Evolutionary conservation across 1,140 invertebrate genomes (phyloP).

Genomic region (Zaprionus davidi): DNA sequence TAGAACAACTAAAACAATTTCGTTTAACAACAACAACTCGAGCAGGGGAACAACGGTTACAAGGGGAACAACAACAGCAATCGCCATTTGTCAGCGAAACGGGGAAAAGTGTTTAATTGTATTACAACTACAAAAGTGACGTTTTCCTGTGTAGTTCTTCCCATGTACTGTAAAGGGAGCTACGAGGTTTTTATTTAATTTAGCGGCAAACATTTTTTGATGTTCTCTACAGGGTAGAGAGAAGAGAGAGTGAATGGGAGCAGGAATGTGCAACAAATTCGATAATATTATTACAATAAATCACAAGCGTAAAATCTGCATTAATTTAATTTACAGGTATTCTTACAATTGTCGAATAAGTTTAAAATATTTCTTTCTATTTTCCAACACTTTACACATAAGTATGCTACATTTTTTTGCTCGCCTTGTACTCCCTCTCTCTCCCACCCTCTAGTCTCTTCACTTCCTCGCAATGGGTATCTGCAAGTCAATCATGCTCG

Average conservation of each 20-base stretch:
- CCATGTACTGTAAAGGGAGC: not conserved
- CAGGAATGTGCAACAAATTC: too few relatives aligned
- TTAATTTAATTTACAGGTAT: not conserved
- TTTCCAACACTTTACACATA: not conserved
- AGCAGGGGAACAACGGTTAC: constrained; percentile 7
- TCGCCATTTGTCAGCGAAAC: constrained; percentile 38
- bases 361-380: not conserved
- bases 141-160: constrained; percentile 6
- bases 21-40: constrained; percentile 26
- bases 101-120: constrained; percentile 53
- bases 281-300: too few relatives aligned
- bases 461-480: constrained; percentile 1
- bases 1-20: constrained; percentile 52
- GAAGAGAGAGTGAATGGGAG: too few relatives aligned
- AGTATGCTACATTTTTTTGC: not conserved
- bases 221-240: not conserved
- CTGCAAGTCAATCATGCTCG: not conserved
- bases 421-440: too few relatives aligned
- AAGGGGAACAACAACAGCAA: constrained; percentile 14
- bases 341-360: not conserved
- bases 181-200: constrained; percentile 48
- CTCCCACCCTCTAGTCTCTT: not conserved
- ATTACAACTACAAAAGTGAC: constrained; percentile 44
- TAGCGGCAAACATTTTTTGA: constrained; percentile 29
- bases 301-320: too few relatives aligned